Evolutionary conservation across 2,888 invertebrate species (phyloP).

Genomic region (Napeogenes inachia): DNA sequence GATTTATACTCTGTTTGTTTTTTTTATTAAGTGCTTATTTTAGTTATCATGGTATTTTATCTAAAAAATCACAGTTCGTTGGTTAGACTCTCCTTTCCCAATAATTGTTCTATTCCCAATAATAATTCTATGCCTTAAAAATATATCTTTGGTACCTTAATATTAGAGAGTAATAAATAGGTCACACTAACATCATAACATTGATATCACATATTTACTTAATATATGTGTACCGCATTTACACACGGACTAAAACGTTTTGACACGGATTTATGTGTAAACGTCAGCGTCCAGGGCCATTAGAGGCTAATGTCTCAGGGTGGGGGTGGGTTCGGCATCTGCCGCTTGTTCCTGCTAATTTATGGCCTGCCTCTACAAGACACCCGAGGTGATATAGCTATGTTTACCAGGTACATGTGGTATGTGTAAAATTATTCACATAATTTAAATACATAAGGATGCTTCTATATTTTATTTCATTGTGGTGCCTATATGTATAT

Average conservation of each 20-base stretch:
- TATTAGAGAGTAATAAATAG: no score
- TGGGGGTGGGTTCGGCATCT: conserved; percentile 57
- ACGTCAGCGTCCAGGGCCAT: conserved; percentile 72
- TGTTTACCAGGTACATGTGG: conserved; percentile 13
- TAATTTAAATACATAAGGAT: no score
- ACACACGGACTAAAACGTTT: conserved; percentile 43
- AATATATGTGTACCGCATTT: conserved; percentile 15
- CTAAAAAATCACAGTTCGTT: no score
- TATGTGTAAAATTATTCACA: background rate
- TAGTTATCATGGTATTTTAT: no score
- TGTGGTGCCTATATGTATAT: no score
- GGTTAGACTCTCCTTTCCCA: no score
- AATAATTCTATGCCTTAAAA: no score
- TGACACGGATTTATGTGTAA: conserved; percentile 74
- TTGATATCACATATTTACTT: no score
- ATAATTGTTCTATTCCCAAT: no score
- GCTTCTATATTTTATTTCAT: no score
- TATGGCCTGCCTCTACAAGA: conserved; percentile 63
- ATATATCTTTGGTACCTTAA: no score
- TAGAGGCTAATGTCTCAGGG: conserved; percentile 75
- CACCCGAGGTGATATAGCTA: conserved; percentile 51
- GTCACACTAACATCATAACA: no score
- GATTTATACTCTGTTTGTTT: conserved; percentile 42
- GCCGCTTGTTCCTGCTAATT: conserved; percentile 77
- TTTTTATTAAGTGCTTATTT: background rate